Evolutionary conservation across 2,888 invertebrate species (phyloP).

Genomic region (Phanerotoma sp.): DNA sequence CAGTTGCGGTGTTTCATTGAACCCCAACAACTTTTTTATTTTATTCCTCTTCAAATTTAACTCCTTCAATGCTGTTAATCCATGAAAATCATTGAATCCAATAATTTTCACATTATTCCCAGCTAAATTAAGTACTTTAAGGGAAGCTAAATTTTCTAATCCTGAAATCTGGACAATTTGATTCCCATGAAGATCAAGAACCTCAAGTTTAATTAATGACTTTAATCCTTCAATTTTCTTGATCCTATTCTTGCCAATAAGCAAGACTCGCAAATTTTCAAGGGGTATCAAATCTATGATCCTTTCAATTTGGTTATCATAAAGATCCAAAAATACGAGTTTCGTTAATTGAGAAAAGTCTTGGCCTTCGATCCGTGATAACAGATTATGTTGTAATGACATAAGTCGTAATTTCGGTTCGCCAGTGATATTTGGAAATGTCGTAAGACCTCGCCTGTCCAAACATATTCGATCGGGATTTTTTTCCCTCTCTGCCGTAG

Average conservation of each 20-base stretch:
- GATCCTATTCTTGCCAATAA: slow-evolving; percentile 90
- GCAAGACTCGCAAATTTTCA: slow-evolving; percentile 77
- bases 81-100: slow-evolving; percentile 74
- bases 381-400: slow-evolving; percentile 90
- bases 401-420: slow-evolving; percentile 79
- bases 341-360: slow-evolving; percentile 65
- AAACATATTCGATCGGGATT: slow-evolving; percentile 87
- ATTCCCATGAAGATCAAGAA: slow-evolving; percentile 91
- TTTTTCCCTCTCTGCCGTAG: slow-evolving; percentile 76
- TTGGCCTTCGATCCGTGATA: slow-evolving; percentile 71
- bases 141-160: slow-evolving; percentile 68
- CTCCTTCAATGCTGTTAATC: slow-evolving; percentile 77
- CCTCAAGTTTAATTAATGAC: slow-evolving; percentile 75
- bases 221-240: slow-evolving; percentile 77
- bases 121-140: slow-evolving; percentile 90
- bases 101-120: slow-evolving; percentile 85
- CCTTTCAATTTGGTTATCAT: slow-evolving; percentile 91
- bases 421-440: slow-evolving; percentile 79
- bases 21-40: slow-evolving; percentile 76
- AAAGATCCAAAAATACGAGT: slow-evolving; percentile 89
- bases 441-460: slow-evolving; percentile 80
- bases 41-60: slow-evolving; percentile 86
- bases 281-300: slow-evolving; percentile 77
- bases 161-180: slow-evolving; percentile 77
- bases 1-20: slow-evolving; percentile 73